Evolutionary conservation across 2,113 vertebrate genomes (phyloP).

Genomic region (Chloropsis hardwickii): DNA sequence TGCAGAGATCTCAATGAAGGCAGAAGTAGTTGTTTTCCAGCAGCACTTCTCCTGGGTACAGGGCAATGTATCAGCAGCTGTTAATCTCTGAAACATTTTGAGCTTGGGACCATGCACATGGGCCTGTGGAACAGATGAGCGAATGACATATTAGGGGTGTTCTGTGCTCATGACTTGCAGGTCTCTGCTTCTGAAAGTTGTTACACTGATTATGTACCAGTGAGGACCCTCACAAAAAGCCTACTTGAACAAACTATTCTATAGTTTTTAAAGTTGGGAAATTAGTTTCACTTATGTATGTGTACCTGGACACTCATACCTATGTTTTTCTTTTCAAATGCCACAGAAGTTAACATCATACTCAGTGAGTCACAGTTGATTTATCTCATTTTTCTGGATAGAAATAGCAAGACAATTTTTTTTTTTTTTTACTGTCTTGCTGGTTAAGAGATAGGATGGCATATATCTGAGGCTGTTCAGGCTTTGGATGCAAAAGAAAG

Average conservation of each 20-base stretch:
- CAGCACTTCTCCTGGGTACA: not conserved
- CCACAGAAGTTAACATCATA: not conserved
- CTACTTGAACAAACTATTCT: not conserved
- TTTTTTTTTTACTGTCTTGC: not conserved
- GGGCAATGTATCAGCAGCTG: not conserved
- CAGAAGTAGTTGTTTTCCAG: not conserved
- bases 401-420: not conserved
- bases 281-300: rapidly evolving
- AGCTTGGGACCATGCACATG: not conserved
- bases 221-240: not conserved
- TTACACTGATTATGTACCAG: not conserved
- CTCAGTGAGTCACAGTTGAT: not conserved
- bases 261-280: not conserved
- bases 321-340: not conserved
- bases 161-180: not conserved
- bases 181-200: not conserved
- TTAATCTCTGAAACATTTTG: not conserved
- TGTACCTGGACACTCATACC: not conserved
- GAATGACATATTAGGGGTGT: rapidly evolving
- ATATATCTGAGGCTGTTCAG: not conserved
- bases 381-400: not conserved
- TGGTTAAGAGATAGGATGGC: not conserved
- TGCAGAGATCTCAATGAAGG: not conserved
- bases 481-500: not conserved
- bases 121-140: rapidly evolving